Base-by-base conservation (phyloP, 2,888 invertebrate genomes). In the Leptopterna dolabrata region DNA sequence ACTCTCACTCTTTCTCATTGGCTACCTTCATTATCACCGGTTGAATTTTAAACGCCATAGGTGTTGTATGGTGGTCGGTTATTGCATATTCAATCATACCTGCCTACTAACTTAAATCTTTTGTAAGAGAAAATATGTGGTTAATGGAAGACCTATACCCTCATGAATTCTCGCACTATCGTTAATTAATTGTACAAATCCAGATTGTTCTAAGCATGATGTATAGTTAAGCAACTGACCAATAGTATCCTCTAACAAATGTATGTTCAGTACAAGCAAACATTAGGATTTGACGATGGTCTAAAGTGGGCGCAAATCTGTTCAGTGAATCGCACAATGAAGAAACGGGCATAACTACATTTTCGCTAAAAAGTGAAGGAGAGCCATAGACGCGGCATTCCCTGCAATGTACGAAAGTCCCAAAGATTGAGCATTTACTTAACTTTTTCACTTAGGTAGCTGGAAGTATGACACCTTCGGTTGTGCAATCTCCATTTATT, bases 251-350 rank as follows among this genome's bases (percentile, higher is more conserved):
- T 78, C 78, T 41, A 43, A 45, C 11, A 78, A 6, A 24, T 78
- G 7, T 14, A 78, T 78, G 36, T 78, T 78, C 45, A 78, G 43
- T 19, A 78, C 4, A 11, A 78, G 78, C 36, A 76, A 9, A 43
- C 76, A 76, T 76, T 6, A 41, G 76, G 36, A 11, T 36, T 76
- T n/a, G 76, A 36, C n/a, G 36, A 76, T 76, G 76, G 43, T 19
- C 36, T 76, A 43, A 76, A 76, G 76, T 76, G 43, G 36, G 76
- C 13, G n/a, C 76, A 76, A 16, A 76, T 43, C 76, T 76, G 76
- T 43, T 76, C 76, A 13, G 41, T 41, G 36, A 76, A 76, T 19
- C 16, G 76, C 41, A 4, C 76, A 36, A 43, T 43, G 76, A n/a
- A n/a, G n/a, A n/a, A n/a, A n/a, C n/a, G n/a, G n/a, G n/a, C n/a